A percentile compares a stretch with the other conserved stretches of the same genome.
phyloP scores from a whole-genome alignment of 1,140 invertebrate species.

The Oedothorax gibbosus region DNA sequence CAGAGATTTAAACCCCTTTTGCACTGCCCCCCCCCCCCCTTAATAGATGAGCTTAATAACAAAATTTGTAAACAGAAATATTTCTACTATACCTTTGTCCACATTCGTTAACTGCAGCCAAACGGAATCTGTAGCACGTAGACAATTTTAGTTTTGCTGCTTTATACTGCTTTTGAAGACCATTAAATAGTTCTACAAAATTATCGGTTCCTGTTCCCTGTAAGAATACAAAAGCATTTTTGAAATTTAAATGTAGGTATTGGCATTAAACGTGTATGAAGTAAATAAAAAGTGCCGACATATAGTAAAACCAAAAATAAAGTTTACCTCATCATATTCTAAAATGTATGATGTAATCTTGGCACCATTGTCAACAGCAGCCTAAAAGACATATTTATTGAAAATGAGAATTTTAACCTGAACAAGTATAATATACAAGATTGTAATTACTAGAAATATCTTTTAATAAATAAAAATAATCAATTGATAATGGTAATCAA shows the following conservation, averaged over 20 bases:
- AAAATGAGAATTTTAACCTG: not conserved
- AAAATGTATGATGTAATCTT: conserved; percentile 81
- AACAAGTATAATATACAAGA: not conserved
- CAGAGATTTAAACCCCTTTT: too few relatives aligned
- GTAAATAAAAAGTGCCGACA: not conserved
- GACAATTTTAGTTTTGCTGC: conserved; percentile 78
- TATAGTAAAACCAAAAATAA: not conserved
- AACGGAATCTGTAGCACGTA: conserved; percentile 82
- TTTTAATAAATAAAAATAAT: not conserved
- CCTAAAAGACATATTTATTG: conserved; percentile 68
- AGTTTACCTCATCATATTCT: conserved; percentile 78
- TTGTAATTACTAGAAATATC: not conserved
- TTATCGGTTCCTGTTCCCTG: conserved; percentile 68
- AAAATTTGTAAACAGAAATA: not conserved
- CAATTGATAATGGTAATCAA: not conserved
- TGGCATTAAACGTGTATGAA: not conserved
- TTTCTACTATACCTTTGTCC: conserved; percentile 73
- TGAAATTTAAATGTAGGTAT: not conserved
- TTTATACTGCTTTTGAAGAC: conserved; percentile 78
- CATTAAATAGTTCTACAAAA: conserved; percentile 79
- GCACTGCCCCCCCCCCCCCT: too few relatives aligned
- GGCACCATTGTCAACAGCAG: conserved; percentile 82
- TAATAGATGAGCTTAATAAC: too few relatives aligned
- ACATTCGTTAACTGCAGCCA: conserved; percentile 82
- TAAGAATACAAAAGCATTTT: conserved; percentile 15